Base-by-base conservation (phyloP, 2,797 vertebrate genomes). In the Eptatretus atami region DNA sequence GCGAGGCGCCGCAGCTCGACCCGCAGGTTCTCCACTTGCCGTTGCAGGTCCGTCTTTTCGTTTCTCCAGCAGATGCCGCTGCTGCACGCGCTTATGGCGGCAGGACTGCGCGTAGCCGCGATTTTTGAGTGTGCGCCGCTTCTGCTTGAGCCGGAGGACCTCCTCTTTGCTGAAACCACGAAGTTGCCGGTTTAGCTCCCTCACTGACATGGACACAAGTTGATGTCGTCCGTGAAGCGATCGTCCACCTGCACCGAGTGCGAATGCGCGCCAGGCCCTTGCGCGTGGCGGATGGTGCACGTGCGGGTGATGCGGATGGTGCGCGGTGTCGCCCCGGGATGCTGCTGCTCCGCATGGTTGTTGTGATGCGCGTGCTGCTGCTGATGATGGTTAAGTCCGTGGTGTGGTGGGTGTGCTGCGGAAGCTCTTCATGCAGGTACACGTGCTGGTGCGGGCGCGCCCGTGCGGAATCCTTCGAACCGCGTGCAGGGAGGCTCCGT, bases 101-200 rank as follows among this genome's bases (percentile, higher is more conserved):
- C 90, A 96, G 52, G 84, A 92, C 67, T 96, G 88, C 66, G 90
- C 90, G 75, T 96, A 96, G 75, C 90, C 90, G 3, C 90, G 80
- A 79, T 95, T 96, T 80, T 95, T 96, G 70, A 96, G 77, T 64
- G 90, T 95, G 75, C 90, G 80, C 63, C 90, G 74, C 79, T 94
- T 95, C 81, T 96, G 88, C 79, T 96, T 96, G 66, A 96, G 84
- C 65, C 88, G 84, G 72, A 88, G 82, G 68, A 94, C 88, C 78
- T 96, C 90, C 72, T 96, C 90, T 70, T 93, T 95, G 75, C 84
- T 86, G 80, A 94, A 82, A 71, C 90, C 90, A 52, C 90, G 77
- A 70, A 96, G 82, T 74, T 96, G 90, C 71, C 88, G 79, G 79
- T 96, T 96, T 25, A 96, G 80, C 79, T 96, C 88, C 52, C 90